Evolutionary conservation across 2,888 invertebrate species (phyloP), one percentile per base, ranked within the genome.

Genomic region (Drosophila melanosoma): DNA sequence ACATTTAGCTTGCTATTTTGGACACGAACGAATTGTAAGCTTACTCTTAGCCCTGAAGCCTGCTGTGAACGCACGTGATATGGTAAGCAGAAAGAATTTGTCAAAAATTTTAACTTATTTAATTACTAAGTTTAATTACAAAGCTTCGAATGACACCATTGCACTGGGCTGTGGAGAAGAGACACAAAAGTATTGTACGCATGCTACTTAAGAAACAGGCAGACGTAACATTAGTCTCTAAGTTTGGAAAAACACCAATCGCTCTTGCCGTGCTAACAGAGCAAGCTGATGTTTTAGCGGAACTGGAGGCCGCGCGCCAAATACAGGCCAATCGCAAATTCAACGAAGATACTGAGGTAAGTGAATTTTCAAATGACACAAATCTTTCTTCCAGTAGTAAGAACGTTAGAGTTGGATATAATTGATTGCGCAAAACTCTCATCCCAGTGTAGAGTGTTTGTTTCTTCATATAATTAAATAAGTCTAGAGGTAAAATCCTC

Each of bases 141-240:
- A 89, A 97, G 97, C 93, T 97, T 23, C 95, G 95, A 88, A 97
- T 97, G 98, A 98, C 98, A 49, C 97, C 98, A 45, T 94, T 99
- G 67, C 98, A 99, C 94, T 98, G 98, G 98, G 98, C 98, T 8
- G 96, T 96, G 49, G 97, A 97, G 93, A 96, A 96, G 87, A 96
- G 96, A 1, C 96, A 97, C 93, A 92, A 94, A 32, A 94, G 94
- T 69, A 95, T 96, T 54, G 96, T 96, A 51, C 94, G 95, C 61
- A 92, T 95, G 74, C 94, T 99, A 77, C 92, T 98, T 57, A 94
- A 95, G 67, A 94, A 95, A 88, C 97, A 97, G 61, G 97, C 98
- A 0, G 95, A 96, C 92, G 94, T 95, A 11, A 93, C 93, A 54
- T 92, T 95, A 74, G 91, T 94, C 56, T 97, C 96, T 86, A 97